Percentiles rank a stretch among this genome's conserved stretches.
phyloP scores from a whole-genome alignment of 2,113 vertebrate genomes.

The Pteronura brasiliensis region DNA sequence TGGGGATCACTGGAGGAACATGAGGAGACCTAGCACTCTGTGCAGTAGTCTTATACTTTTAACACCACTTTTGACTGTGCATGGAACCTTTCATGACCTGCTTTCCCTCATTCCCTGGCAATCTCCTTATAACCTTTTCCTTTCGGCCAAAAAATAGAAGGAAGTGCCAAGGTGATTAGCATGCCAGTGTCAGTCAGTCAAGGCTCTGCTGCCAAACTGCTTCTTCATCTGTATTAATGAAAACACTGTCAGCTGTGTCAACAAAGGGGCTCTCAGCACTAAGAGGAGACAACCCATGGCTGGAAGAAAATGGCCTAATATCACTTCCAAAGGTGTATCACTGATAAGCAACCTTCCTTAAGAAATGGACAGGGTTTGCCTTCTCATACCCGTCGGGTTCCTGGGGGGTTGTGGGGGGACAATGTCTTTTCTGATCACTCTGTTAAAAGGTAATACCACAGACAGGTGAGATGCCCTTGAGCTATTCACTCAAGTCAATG shows the following conservation, averaged over 20 bases:
- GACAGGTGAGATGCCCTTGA: background rate
- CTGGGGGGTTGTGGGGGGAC: background rate
- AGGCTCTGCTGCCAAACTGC: background rate
- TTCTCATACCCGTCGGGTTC: background rate
- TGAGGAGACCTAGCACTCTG: background rate
- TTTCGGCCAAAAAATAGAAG: background rate
- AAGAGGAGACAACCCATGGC: background rate
- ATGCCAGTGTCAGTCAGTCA: background rate
- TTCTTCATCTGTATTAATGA: background rate
- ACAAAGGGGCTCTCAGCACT: background rate
- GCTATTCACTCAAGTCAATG: background rate
- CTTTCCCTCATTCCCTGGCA: background rate
- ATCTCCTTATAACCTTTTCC: background rate
- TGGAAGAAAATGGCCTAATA: background rate
- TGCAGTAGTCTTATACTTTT: background rate
- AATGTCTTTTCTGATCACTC: background rate
- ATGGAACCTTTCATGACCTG: background rate
- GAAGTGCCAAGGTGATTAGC: background rate
- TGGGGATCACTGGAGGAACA: background rate
- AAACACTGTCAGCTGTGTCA: background rate
- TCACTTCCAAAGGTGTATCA: background rate
- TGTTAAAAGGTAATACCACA: background rate
- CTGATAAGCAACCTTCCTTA: background rate
- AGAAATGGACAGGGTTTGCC: background rate
- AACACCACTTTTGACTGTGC: background rate